Conservation (phyloP, 2,113 vertebrate species). For the Rissa tridactyla region DNA sequence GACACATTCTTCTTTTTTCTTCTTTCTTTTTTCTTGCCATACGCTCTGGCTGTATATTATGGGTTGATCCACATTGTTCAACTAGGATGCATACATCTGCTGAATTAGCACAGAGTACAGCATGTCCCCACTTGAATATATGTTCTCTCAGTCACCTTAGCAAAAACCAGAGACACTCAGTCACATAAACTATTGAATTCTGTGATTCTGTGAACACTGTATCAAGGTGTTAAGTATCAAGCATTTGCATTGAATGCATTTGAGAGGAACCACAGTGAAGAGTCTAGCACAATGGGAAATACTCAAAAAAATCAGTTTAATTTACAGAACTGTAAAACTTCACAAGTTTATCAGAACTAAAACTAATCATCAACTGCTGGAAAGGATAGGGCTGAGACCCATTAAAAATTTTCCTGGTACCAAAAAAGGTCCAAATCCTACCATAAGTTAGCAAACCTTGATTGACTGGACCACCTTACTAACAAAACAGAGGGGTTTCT, state of each 20-base stretch:
- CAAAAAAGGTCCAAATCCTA: background rate
- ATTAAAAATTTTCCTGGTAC: background rate
- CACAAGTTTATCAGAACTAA: background rate
- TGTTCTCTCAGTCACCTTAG: background rate
- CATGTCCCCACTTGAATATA: background rate
- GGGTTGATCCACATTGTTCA: background rate
- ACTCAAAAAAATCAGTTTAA: background rate
- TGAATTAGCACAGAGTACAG: background rate
- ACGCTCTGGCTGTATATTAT: background rate
- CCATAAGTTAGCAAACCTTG: background rate
- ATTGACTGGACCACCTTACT: background rate
- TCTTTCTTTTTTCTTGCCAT: background rate
- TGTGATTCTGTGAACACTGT: background rate
- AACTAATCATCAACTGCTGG: background rate
- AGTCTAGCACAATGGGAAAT: background rate
- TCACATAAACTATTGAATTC: background rate
- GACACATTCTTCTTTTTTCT: background rate
- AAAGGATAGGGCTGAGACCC: background rate
- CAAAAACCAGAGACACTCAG: background rate
- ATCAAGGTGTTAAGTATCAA: background rate
- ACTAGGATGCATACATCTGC: background rate
- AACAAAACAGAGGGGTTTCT: background rate
- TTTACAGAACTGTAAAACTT: background rate
- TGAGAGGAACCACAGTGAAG: background rate
- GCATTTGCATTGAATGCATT: background rate